phyloP scores from a whole-genome alignment of 2,797 vertebrate species.

The Cynodonichthys magdalenae region DNA sequence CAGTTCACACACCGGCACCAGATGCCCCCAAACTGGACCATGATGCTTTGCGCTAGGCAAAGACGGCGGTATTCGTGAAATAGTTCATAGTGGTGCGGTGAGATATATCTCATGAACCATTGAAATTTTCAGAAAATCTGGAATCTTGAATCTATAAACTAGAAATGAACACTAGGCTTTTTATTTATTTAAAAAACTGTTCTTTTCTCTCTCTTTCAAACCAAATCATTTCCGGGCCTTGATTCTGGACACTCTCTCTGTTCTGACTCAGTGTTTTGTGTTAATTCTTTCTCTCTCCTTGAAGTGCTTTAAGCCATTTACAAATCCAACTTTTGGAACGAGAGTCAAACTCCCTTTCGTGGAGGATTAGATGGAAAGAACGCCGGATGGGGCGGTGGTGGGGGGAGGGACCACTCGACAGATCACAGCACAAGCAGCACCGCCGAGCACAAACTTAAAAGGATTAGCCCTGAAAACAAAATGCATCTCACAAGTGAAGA shows the following conservation, averaged over 20 bases:
- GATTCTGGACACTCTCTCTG: slow-evolving; percentile 49
- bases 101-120: too few relatives aligned
- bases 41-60: too few relatives aligned
- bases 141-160: too few relatives aligned
- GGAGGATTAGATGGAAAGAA: slow-evolving; percentile 82
- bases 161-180: too few relatives aligned
- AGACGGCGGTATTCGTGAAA: too few relatives aligned
- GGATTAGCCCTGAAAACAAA: slow-evolving; percentile 75
- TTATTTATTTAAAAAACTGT: too few relatives aligned
- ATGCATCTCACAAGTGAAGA: slow-evolving; percentile 86
- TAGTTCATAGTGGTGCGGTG: too few relatives aligned
- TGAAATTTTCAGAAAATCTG: too few relatives aligned
- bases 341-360: slow-evolving; percentile 81
- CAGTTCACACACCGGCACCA: too few relatives aligned
- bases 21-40: too few relatives aligned
- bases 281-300: slow-evolving; percentile 80
- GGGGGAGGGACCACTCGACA: slow-evolving; percentile 58
- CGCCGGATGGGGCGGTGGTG: slow-evolving; percentile 70
- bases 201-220: slow-evolving; percentile 31
- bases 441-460: slow-evolving; percentile 83
- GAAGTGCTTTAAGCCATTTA: slow-evolving; percentile 75
- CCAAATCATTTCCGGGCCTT: slow-evolving; percentile 52
- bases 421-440: slow-evolving; percentile 61
- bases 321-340: slow-evolving; percentile 82
- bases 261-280: slow-evolving; percentile 72